Base-by-base conservation (phyloP, 2,888 invertebrate species). In the Adela reaumurella region DNA sequence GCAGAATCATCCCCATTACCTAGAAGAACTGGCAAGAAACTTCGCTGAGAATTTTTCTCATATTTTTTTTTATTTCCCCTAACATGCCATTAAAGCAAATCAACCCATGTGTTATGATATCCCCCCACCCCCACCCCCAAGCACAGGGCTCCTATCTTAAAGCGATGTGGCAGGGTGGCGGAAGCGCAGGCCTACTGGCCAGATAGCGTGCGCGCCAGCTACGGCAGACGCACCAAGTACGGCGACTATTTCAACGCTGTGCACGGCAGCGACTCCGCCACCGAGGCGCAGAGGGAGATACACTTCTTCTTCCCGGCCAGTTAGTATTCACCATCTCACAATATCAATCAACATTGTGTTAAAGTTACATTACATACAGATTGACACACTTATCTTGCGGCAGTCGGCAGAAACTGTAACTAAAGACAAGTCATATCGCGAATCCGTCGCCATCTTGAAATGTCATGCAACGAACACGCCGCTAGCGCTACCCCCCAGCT, bases 271-370 rank as follows among this genome's bases (percentile, higher is more conserved):
- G 84, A 83, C 52, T 82, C 81, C 58, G 67, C 78, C 16, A 68
- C 78, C 0, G 83, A 84, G 45, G 88, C 93, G 0, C 80, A 86
- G 47, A 79, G 85, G 53, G 95, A 96, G 70, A 92, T 94, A 57
- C 84, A 88, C 62, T 95, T 91, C 68, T 94, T 96, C 68, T 95
- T 92, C 69, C 92, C 94, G 1, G 82, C 86, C 59, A 85, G 92
- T 92, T 77, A 78, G 24, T 24, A 24, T 24, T 24, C 4, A 24
- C 8, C 5, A n/a, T n/a, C n/a, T n/a, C n/a, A n/a, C n/a, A 24
- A 24, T 24, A 8, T 24, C 8, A 24, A 24, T n/a, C 24, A 24
- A 24, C 24, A 24, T 6, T 24, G 24, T 24, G 8, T 24, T 24
- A 8, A 24, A 24, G 24, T 6, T 14, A 45, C 11, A 45, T 19